Percentiles rank a stretch among this genome's conserved stretches.
Evolutionary conservation across 2,888 invertebrate species (phyloP).

Genomic region (Drosophila nr. medialis): DNA sequence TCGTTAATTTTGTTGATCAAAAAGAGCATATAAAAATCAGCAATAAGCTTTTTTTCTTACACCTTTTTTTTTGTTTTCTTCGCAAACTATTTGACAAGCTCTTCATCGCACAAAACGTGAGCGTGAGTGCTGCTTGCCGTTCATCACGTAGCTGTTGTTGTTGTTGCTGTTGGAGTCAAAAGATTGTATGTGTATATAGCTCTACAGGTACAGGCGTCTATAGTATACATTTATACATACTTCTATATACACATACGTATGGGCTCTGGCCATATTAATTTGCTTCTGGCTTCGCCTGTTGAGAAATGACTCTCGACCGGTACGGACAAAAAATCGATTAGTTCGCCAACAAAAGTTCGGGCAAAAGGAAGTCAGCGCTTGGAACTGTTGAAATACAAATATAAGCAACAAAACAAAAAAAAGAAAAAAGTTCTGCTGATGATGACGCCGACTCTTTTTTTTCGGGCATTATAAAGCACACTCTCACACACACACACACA

Average conservation of each 20-base stretch:
- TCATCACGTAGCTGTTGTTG: conserved; percentile 5
- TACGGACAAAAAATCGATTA: conserved; percentile 69
- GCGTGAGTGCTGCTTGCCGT: conserved; percentile 41
- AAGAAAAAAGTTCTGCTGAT: conserved; percentile 43
- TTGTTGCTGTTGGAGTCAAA: conserved; percentile 17
- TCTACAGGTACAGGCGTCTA: conserved; percentile 29
- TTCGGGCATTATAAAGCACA: conserved; percentile 50
- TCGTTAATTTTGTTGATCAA: neutral
- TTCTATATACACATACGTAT: conserved; percentile 6
- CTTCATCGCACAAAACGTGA: conserved; percentile 42
- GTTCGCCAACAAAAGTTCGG: conserved; percentile 56
- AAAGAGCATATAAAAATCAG: conserved; percentile 24
- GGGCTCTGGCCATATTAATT: conserved; percentile 55
- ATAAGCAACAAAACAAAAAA: neutral
- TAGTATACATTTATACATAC: neutral
- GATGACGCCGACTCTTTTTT: conserved; percentile 51
- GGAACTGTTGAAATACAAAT: conserved; percentile 49
- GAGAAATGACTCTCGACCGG: conserved; percentile 34
- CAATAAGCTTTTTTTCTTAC: conserved; percentile 19
- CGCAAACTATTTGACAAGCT: conserved; percentile 4
- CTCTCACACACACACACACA: conserved; percentile 29
- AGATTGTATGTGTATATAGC: conserved; percentile 10
- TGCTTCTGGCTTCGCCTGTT: conserved; percentile 25
- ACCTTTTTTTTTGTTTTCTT: conserved; percentile 25
- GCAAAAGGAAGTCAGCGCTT: conserved; percentile 58